Evolutionary conservation across 2,888 invertebrate species (phyloP).

Genomic region (Coelogynopora nodosa): DNA sequence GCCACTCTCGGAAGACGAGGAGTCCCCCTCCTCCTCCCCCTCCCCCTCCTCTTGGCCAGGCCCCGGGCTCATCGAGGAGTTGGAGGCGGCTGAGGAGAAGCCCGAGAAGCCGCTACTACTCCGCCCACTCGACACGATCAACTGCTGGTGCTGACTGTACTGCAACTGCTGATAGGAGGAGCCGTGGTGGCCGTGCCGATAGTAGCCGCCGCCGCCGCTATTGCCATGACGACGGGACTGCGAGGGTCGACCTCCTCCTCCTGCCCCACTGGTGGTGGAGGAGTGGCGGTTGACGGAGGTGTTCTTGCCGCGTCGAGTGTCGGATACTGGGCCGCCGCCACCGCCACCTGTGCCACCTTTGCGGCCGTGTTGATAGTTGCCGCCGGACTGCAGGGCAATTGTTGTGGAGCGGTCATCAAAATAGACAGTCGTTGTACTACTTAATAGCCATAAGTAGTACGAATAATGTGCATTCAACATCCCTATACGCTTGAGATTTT

Average conservation of each 20-base stretch:
- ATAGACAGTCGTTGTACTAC: too few relatives aligned
- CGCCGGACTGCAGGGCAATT: too few relatives aligned
- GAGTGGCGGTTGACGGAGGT: too few relatives aligned
- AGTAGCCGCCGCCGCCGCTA: background rate
- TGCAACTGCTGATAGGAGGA: background rate
- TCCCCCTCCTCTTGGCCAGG: background rate
- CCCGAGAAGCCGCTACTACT: background rate
- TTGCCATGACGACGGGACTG: constrained; percentile 3
- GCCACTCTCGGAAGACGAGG: background rate
- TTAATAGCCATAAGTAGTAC: too few relatives aligned
- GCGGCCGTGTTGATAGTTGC: too few relatives aligned
- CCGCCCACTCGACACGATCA: background rate
- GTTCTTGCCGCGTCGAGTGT: too few relatives aligned
- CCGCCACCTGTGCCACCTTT: too few relatives aligned
- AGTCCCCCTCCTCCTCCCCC: background rate
- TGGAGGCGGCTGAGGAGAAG: background rate
- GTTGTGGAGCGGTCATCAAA: too few relatives aligned
- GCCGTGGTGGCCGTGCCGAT: background rate
- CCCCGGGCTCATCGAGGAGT: background rate
- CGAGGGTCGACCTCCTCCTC: background rate
- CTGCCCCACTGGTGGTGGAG: too few relatives aligned
- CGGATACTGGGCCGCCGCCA: too few relatives aligned
- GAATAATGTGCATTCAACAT: too few relatives aligned
- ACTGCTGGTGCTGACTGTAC: constrained; percentile 11
- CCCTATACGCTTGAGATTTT: too few relatives aligned